phyloP scores from a whole-genome alignment of 2,113 vertebrate species.

The Microtus pennsylvanicus region DNA sequence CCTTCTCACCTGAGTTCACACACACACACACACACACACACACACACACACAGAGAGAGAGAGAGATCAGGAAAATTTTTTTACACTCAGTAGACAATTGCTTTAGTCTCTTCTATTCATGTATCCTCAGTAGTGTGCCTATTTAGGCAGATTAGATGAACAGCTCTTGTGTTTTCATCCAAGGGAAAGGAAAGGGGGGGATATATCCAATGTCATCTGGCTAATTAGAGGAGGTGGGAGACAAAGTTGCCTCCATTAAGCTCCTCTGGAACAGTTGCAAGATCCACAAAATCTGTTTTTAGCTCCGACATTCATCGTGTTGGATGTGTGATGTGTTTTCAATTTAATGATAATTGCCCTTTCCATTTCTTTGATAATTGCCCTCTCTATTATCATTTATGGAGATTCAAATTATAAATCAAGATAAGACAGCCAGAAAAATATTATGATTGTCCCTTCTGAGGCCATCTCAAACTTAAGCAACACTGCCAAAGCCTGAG shows the following conservation, averaged over 20 bases:
- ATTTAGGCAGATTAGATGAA: slow-evolving; percentile 71
- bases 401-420: slow-evolving; percentile 80
- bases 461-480: slow-evolving; percentile 71
- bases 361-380: slow-evolving; percentile 73
- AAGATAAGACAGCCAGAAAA: slow-evolving; percentile 80
- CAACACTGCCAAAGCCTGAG: slow-evolving; percentile 61
- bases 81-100: slow-evolving; percentile 47
- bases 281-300: slow-evolving; percentile 77
- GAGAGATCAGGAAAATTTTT: neutral
- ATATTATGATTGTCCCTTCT: slow-evolving; percentile 82
- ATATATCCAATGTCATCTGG: slow-evolving; percentile 72
- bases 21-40: neutral
- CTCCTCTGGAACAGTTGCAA: slow-evolving; percentile 77
- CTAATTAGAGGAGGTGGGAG: slow-evolving; percentile 76
- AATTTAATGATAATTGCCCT: slow-evolving; percentile 72
- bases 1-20: neutral
- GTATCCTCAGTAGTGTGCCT: slow-evolving; percentile 62
- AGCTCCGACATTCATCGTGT: slow-evolving; percentile 74
- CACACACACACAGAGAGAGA: neutral
- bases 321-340: slow-evolving; percentile 78
- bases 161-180: slow-evolving; percentile 61
- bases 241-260: slow-evolving; percentile 68
- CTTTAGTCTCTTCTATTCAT: slow-evolving; percentile 65
- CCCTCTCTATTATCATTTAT: slow-evolving; percentile 77
- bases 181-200: slow-evolving; percentile 53